Base-by-base conservation (phyloP, 2,888 invertebrate species). In the Netelia virgata region DNA sequence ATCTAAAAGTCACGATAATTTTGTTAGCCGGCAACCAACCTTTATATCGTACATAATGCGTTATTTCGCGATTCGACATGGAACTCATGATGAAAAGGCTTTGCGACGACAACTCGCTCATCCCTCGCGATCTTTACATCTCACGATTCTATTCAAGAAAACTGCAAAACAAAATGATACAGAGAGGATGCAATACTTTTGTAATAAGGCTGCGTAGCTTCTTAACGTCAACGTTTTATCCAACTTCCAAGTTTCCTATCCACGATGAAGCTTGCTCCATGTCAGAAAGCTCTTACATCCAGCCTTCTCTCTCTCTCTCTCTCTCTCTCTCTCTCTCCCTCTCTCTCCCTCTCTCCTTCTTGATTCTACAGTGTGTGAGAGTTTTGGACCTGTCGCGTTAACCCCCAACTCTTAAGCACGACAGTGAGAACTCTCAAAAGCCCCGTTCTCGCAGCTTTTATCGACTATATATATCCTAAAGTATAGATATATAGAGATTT, bases 341-440 rank as follows among this genome's bases (percentile, higher is more conserved):
- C 47, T 1, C 10, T 3, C 14, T 14, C 3, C 1, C 14, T 47
- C 47, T 47, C 47, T 47, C 47, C 10, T 14, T 11, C 41, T 47
- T 14, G 47, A 10, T 69, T 47, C 8, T 23, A 16, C 28, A 41
- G 41, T 3, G 2, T 14, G 61, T 50, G 57, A 59, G 66, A 75
- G 55, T 57, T 74, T 53, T 23, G 18, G 78, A 57, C 18, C 68
- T 64, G 63, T 63, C 74, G 59, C 36, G 61, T 70, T 70, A 47
- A 57, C 79, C 57, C 61, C 73, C 28, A 73, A 80, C 79, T 66
- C 50, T 28, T 43, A 59, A 36, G 59, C 77, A 53, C 36, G 59
- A 64, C 28, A 41, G 47, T 20, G 66, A 74, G 28, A 70, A 78
- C 77, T 69, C 47, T 78, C 61, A 23, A 69, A 68, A 77, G 59